Conservation (phyloP, 1,140 invertebrate species). For the Bombus waltoni region DNA sequence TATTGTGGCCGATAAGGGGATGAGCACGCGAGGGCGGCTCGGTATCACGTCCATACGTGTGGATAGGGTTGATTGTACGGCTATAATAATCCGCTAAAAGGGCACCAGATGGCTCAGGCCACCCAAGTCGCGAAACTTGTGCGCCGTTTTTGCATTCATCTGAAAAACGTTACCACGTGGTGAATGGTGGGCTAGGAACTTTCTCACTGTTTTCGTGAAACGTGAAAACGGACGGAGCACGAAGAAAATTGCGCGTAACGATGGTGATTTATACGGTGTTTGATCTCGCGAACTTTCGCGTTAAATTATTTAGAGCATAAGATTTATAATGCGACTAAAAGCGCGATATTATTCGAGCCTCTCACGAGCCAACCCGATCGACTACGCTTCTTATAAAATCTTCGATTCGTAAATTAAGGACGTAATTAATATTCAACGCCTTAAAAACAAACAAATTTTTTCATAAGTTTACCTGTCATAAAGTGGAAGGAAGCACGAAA, state of each 20-base stretch:
- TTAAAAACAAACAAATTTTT: not conserved
- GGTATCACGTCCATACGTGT: slow-evolving; percentile 42
- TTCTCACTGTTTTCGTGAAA: not conserved
- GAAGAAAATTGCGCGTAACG: no score
- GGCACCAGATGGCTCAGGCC: slow-evolving; percentile 51
- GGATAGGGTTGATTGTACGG: slow-evolving; percentile 63
- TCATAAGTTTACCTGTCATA: no score
- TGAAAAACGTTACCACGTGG: not conserved
- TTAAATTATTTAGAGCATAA: not conserved
- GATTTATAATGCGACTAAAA: no score
- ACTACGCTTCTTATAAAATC: not conserved
- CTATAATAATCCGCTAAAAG: slow-evolving; percentile 53
- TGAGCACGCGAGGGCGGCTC: slow-evolving; percentile 45
- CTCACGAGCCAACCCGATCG: no score
- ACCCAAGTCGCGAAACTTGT: slow-evolving; percentile 35
- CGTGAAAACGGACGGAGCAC: no score
- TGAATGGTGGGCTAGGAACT: not conserved
- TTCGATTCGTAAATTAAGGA: not conserved
- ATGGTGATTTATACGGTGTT: not conserved
- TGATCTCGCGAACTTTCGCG: not conserved
- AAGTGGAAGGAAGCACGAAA: no score
- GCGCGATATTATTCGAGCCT: not conserved
- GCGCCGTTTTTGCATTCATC: not conserved
- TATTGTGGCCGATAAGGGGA: slow-evolving; percentile 72
- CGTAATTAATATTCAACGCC: not conserved